phyloP scores from a whole-genome alignment of 2,113 vertebrate species.

The Helogale parvula region DNA sequence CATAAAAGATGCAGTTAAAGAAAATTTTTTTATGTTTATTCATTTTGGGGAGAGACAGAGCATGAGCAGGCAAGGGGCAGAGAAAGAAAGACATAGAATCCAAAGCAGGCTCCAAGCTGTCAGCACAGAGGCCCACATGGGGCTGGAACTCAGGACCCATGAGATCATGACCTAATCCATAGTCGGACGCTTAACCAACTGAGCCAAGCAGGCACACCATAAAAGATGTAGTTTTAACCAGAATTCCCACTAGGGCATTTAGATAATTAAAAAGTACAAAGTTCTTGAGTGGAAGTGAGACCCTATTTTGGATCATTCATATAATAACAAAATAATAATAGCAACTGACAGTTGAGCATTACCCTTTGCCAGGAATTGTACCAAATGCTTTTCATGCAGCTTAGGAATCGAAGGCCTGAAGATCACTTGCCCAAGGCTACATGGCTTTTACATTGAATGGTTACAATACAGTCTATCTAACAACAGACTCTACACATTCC shows the following conservation, averaged over 20 bases:
- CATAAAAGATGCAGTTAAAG: background rate
- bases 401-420: background rate
- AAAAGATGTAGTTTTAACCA: conserved; percentile 10
- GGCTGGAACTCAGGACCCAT: too few species aligned
- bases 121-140: too few species aligned
- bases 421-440: background rate
- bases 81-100: too few species aligned
- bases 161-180: too few species aligned
- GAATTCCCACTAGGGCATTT: background rate
- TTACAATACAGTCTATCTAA: background rate
- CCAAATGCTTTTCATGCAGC: background rate
- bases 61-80: too few species aligned
- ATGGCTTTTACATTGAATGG: background rate
- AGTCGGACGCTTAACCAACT: too few species aligned
- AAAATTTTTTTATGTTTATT: too few species aligned
- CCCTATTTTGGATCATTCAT: background rate
- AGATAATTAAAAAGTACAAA: background rate
- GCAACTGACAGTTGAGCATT: background rate
- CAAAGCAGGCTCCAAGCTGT: too few species aligned
- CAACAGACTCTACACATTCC: background rate
- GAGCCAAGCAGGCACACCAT: background rate
- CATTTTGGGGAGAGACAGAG: too few species aligned
- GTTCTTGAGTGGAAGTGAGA: background rate
- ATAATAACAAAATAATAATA: background rate
- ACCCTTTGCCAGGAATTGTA: background rate